Evolutionary conservation across 2,113 vertebrate genomes (phyloP).

Genomic region (Oophaga pumilio): DNA sequence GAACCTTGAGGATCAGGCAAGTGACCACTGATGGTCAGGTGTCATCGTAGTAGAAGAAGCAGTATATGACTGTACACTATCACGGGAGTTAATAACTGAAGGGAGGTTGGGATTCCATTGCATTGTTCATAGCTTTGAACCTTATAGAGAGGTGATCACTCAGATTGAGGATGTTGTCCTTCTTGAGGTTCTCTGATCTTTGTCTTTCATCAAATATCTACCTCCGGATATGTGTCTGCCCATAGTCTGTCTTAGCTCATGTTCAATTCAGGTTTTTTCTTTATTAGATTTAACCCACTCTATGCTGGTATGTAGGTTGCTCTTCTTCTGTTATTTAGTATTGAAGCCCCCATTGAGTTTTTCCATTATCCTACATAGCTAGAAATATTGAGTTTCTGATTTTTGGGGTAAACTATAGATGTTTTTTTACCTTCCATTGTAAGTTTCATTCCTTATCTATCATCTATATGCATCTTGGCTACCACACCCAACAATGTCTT

Average conservation of each 20-base stretch:
- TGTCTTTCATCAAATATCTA: not conserved
- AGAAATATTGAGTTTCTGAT: not conserved
- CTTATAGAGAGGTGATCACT: not conserved
- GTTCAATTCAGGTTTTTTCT: not conserved
- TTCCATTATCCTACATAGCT: not conserved
- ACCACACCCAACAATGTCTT: conserved; percentile 28
- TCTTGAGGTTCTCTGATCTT: not conserved
- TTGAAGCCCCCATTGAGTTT: too few species aligned
- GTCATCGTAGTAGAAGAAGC: not conserved
- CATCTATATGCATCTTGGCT: not conserved
- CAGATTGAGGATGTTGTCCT: not conserved
- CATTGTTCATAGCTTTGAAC: not conserved
- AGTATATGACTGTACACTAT: not conserved
- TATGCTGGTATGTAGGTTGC: not conserved
- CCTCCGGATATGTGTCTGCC: not conserved
- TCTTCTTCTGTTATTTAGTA: not conserved
- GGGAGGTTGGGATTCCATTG: not conserved
- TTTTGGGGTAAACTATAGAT: not conserved
- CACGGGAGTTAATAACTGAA: not conserved
- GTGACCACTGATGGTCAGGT: not conserved
- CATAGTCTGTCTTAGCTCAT: not conserved
- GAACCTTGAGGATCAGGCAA: not conserved
- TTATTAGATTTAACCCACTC: not conserved
- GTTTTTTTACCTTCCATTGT: not conserved
- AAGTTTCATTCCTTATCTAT: not conserved